Percentiles rank a stretch among this genome's conserved stretches.
phyloP scores from a whole-genome alignment of 2,797 vertebrate genomes.

The Notoglanidium macrostoma region DNA sequence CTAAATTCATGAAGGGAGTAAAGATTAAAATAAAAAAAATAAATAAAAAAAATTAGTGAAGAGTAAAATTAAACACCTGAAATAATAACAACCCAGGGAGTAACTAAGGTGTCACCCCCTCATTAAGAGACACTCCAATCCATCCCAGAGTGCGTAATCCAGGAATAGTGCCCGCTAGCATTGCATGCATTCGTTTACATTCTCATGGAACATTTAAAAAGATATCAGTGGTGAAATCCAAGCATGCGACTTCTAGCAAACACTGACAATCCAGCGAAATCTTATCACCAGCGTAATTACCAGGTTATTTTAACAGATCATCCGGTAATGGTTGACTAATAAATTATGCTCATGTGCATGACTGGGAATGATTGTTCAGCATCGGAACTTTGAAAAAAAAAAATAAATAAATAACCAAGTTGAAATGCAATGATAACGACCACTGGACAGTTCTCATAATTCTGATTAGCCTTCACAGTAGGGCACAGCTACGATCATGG shows the following conservation, averaged over 20 bases:
- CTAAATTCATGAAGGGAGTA: background rate
- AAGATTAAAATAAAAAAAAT: too few relatives aligned
- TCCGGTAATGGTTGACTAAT: background rate
- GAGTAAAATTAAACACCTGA: background rate
- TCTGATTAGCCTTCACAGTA: background rate
- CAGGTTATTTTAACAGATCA: background rate
- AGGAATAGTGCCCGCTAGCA: background rate
- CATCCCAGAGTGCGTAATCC: background rate
- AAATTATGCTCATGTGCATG: too few relatives aligned
- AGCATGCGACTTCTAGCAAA: background rate
- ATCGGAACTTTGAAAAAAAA: background rate
- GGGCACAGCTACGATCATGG: slow-evolving; percentile 29
- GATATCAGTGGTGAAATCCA: background rate
- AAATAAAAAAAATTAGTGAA: too few relatives aligned
- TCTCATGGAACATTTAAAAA: background rate
- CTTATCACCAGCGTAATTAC: background rate
- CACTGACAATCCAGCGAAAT: background rate
- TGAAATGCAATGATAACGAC: background rate
- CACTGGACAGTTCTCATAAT: background rate
- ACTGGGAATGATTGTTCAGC: background rate
- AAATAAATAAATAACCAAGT: background rate
- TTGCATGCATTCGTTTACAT: background rate
- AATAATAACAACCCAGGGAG: background rate
- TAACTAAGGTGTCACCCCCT: background rate
- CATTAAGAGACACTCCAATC: background rate